Evolutionary conservation across 2,113 vertebrate genomes (phyloP).

Genomic region (Chrysochloris asiatica): DNA sequence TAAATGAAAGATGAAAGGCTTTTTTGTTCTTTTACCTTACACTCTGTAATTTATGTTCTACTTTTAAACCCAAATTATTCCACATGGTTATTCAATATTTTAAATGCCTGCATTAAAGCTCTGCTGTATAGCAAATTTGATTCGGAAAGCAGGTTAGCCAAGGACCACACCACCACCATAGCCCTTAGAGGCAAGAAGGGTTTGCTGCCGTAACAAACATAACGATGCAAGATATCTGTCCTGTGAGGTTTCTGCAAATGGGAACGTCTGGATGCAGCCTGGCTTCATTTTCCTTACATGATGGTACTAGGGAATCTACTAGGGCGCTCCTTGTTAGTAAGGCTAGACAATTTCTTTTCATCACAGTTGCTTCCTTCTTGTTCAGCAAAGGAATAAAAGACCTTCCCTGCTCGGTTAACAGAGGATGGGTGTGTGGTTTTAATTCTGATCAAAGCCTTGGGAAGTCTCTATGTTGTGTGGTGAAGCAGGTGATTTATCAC

Average conservation of each 20-base stretch:
- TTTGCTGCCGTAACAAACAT: slow-evolving; percentile 79
- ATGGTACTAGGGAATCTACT: slow-evolving; percentile 82
- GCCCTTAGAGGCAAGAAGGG: slow-evolving; percentile 87
- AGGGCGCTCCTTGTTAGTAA: slow-evolving; percentile 83
- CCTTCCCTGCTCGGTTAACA: slow-evolving; percentile 81
- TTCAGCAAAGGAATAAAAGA: slow-evolving; percentile 82
- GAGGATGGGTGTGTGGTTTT: slow-evolving; percentile 81
- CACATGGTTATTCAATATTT: slow-evolving; percentile 80
- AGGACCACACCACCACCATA: slow-evolving; percentile 83
- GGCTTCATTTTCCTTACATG: slow-evolving; percentile 89
- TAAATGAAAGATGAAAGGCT: slow-evolving; percentile 78
- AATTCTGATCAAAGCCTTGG: slow-evolving; percentile 78
- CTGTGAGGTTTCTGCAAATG: slow-evolving; percentile 82
- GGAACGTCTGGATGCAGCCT: slow-evolving; percentile 86
- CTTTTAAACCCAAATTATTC: slow-evolving; percentile 82
- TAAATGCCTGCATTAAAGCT: slow-evolving; percentile 82
- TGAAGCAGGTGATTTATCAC: slow-evolving; percentile 81
- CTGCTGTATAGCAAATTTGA: slow-evolving; percentile 82
- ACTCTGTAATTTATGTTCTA: slow-evolving; percentile 80
- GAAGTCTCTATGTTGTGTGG: slow-evolving; percentile 81
- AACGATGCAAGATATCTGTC: slow-evolving; percentile 83
- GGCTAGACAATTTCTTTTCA: slow-evolving; percentile 81
- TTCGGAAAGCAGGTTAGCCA: slow-evolving; percentile 83
- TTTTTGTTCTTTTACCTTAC: slow-evolving; percentile 81
- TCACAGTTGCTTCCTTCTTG: slow-evolving; percentile 85